Conservation (phyloP, 2,888 invertebrate species). For the Caenorhabditis macrosperma region DNA sequence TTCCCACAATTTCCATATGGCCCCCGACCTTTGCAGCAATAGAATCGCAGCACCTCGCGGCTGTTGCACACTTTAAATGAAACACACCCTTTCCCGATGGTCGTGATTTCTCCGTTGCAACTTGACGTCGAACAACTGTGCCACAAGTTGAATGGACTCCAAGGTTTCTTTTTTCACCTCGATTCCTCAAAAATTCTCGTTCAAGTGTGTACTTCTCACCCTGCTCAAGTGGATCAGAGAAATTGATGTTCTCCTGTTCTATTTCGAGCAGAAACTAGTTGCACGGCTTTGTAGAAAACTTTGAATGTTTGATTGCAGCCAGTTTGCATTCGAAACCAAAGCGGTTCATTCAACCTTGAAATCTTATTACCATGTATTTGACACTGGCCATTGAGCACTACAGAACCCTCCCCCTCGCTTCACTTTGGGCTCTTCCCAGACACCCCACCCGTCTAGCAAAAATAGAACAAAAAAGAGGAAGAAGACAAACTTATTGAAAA, state of each 20-base stretch:
- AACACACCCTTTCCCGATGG: conserved; percentile 40
- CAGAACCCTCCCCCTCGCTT: neutral
- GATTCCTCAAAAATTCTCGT: neutral
- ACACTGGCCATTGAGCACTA: neutral
- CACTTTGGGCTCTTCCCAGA: neutral
- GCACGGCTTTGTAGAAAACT: neutral
- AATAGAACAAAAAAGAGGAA: neutral
- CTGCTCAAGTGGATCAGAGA: neutral
- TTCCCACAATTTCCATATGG: neutral
- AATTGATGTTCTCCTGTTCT: conserved; percentile 7
- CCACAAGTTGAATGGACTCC: conserved; percentile 52
- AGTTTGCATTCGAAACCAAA: no score
- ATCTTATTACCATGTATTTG: neutral
- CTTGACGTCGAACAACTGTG: conserved; percentile 59
- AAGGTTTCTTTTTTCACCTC: conserved; percentile 49
- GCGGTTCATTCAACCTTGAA: neutral
- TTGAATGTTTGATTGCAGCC: no score
- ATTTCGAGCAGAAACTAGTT: neutral
- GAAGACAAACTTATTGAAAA: conserved; percentile 45
- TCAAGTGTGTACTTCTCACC: conserved; percentile 2
- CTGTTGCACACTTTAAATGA: conserved; percentile 36
- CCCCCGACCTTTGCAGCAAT: conserved; percentile 39
- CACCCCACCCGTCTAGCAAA: neutral
- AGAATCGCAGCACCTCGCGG: conserved; percentile 31
- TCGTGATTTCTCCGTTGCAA: conserved; percentile 52